Evolutionary conservation across 2,797 vertebrate genomes (phyloP), one percentile per base, ranked within the genome.

Genomic region (Apogon talboti): DNA sequence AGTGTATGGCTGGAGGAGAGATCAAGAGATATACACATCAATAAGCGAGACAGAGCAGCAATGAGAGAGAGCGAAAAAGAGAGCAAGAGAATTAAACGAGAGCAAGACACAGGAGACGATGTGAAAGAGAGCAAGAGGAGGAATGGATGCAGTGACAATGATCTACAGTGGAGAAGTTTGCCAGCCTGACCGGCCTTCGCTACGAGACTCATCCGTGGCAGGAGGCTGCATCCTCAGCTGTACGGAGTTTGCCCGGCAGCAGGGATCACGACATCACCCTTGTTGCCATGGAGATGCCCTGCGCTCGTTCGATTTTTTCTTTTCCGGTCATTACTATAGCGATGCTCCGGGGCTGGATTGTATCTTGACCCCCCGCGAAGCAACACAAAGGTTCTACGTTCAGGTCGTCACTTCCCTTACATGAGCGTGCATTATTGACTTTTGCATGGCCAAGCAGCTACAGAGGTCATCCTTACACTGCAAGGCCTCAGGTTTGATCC

Each of bases 1-100:
- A 81, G 64, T 47, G 68, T 65, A 51, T n/a, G 38, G 79, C 50
- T 41, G 69, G 81, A 79, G 77, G 66, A 76, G 62, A 84, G 84
- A 88, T 84, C 81, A 79, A 64, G 75, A 78, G 82, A 83, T 72
- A 71, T 18, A 79, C 51, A 81, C 82, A 70, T 86, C 84, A 84
- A 75, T 74, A 80, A 74, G 64, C 68, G 59, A 76, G 78, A 71
- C 59, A 47, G 55, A 64, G 48, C 44, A 11, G 74, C 61, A 33
- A 78, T 44, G 65, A 70, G 80, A 64, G 57, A 64, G 57, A 47
- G 60, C 28, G 57, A 63, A 61, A 67, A 74, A 62, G 61, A 66
- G 71, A 72, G 37, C 7, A 11, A 13, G 57, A 65, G 76, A 75
- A 76, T 59, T 54, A 75, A 74, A 78, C 7, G 43, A 64, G 69